phyloP scores from a whole-genome alignment of 64 coral and sea anemone genomes.

The Porites lutea region DNA sequence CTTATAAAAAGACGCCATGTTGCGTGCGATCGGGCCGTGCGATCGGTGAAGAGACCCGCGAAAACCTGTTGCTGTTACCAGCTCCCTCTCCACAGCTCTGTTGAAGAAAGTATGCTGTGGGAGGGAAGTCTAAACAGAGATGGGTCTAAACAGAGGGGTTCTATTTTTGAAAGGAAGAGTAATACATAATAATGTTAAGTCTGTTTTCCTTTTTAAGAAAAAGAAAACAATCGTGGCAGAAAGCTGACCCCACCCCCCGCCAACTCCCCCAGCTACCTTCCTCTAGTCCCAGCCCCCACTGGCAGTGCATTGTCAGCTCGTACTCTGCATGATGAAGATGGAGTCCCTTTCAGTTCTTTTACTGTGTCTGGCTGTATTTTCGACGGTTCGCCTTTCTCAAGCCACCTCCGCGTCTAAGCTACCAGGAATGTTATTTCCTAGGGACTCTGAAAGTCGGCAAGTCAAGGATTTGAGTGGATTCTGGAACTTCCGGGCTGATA shows the following conservation, averaged over 20 bases:
- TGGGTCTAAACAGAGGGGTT: too few species aligned
- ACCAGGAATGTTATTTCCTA: slow-evolving; percentile 88
- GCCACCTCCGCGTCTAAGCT: not conserved
- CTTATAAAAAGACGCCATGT: not conserved
- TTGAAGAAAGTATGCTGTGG: not conserved
- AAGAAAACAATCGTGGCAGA: too few species aligned
- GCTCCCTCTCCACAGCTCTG: not conserved
- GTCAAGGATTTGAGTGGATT: slow-evolving; percentile 89
- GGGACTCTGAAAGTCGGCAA: slow-evolving; percentile 85
- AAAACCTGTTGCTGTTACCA: not conserved
- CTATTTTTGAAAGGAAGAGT: too few species aligned
- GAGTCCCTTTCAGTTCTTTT: not conserved
- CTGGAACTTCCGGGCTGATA: slow-evolving; percentile 95
- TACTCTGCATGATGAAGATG: not conserved
- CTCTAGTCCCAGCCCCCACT: not conserved
- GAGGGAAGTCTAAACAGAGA: too few species aligned
- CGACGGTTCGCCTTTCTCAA: not conserved
- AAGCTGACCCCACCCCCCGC: too few species aligned
- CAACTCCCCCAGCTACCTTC: too few species aligned
- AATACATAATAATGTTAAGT: too few species aligned
- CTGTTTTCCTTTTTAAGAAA: too few species aligned
- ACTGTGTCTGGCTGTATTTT: not conserved
- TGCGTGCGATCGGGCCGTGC: not conserved
- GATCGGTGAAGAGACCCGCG: not conserved
- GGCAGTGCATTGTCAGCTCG: not conserved